These are phyloP conservation scores for Dendrolimus kikuchii DNA, from an alignment of 1,140 invertebrate genomes.

Conservation along the genomic window DNA sequence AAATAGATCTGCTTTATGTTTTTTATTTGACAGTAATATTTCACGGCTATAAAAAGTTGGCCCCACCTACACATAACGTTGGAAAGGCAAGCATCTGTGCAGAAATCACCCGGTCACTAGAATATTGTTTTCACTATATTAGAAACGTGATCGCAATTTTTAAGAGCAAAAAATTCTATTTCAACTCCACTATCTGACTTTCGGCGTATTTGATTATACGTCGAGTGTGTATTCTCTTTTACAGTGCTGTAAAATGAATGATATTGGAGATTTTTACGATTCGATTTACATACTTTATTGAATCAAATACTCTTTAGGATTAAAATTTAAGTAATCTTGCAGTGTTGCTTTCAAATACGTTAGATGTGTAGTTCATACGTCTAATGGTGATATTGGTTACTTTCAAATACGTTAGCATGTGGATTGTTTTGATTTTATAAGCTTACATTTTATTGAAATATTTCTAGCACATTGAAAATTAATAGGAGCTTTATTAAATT, in stretches of 20 bases:
- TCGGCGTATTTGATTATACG: slow-evolving; percentile 59
- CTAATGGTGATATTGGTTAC: no score
- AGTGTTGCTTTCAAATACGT: background rate
- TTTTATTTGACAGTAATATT: slow-evolving; percentile 36
- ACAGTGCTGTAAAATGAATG: slow-evolving; percentile 61
- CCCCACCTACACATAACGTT: slow-evolving; percentile 46
- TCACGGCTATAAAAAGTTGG: slow-evolving; percentile 40
- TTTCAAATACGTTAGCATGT: background rate
- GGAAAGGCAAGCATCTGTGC: slow-evolving; percentile 63
- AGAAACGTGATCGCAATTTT: slow-evolving; percentile 71
- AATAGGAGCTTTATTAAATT: no score
- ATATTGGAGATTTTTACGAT: slow-evolving; percentile 60
- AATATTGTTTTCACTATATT: slow-evolving; percentile 73
- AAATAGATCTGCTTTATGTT: slow-evolving; percentile 12
- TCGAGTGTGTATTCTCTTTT: slow-evolving; percentile 56
- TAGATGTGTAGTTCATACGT: no score
- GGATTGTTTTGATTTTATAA: no score
- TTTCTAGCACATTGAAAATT: no score
- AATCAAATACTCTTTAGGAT: slow-evolving; percentile 41
- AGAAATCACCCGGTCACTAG: slow-evolving; percentile 70
- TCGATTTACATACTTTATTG: slow-evolving; percentile 60
- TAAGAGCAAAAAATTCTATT: slow-evolving; percentile 68
- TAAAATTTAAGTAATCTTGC: slow-evolving; percentile 34
- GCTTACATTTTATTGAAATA: no score
- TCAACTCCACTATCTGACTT: slow-evolving; percentile 45